A percentile compares a stretch with the other conserved stretches of the same genome.
These are phyloP conservation scores for Ophion obscuratus DNA, from an alignment of 2,888 invertebrate species.

Conservation along the genomic window DNA sequence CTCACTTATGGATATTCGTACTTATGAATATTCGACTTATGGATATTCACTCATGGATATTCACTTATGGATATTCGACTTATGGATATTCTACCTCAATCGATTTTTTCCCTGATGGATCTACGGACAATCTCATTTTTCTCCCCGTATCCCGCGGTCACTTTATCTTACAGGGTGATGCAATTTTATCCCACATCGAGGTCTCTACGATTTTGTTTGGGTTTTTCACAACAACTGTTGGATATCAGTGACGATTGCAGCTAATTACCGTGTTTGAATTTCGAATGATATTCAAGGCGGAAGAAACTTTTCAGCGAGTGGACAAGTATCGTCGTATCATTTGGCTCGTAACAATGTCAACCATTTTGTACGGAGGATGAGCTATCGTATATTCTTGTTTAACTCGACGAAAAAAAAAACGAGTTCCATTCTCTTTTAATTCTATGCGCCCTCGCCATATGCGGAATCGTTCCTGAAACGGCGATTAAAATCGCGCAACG, in stretches of 20 bases:
- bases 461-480: not conserved
- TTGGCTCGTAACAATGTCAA: not conserved
- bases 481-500: not conserved
- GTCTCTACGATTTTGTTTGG: not conserved
- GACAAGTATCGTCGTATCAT: not conserved
- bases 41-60: too few relatives aligned
- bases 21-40: too few relatives aligned
- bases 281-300: not conserved
- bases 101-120: constrained; percentile 9
- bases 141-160: constrained; percentile 2
- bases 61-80: too few relatives aligned
- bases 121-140: constrained; percentile 40
- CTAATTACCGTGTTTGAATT: not conserved
- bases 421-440: not conserved
- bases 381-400: not conserved
- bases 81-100: too few relatives aligned
- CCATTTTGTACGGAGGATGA: not conserved
- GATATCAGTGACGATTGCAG: not conserved
- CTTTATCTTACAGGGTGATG: constrained; percentile 4
- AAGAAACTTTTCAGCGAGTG: not conserved
- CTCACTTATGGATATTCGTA: too few relatives aligned
- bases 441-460: not conserved
- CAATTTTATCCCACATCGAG: not conserved
- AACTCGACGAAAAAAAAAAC: not conserved
- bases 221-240: not conserved